phyloP scores from a whole-genome alignment of 2,113 vertebrate species.

The Gobio gobio region DNA sequence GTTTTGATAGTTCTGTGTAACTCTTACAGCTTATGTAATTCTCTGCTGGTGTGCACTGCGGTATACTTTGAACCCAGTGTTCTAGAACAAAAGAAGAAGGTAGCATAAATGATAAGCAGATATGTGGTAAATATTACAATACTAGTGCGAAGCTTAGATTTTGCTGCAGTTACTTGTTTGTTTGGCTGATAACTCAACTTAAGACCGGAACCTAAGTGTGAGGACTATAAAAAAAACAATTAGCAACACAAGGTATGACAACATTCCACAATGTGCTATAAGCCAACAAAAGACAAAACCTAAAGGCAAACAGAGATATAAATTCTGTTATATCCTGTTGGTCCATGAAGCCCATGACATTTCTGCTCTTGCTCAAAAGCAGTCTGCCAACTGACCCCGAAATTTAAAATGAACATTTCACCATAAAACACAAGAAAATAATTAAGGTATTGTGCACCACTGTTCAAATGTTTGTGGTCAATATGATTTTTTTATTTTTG shows the following conservation, averaged over 20 bases:
- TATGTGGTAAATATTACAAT: background rate
- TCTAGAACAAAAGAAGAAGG: background rate
- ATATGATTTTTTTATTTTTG: background rate
- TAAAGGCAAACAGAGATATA: background rate
- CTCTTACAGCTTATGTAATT: background rate
- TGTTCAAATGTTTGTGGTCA: background rate
- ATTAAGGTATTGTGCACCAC: background rate
- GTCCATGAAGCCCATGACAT: background rate
- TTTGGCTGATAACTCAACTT: background rate
- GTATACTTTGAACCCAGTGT: slow-evolving; percentile 48
- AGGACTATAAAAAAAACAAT: background rate
- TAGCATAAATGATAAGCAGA: background rate
- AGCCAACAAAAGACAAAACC: background rate
- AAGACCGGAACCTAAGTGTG: background rate
- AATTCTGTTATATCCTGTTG: background rate
- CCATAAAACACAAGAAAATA: background rate
- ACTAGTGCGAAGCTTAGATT: background rate
- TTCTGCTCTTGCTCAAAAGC: background rate
- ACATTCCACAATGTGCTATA: background rate
- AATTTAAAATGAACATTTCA: background rate
- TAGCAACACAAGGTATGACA: background rate
- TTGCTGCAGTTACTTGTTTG: background rate
- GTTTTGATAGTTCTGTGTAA: background rate
- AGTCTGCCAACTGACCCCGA: background rate
- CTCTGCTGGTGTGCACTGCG: background rate